Base-by-base conservation (phyloP, 2,888 invertebrate species). In the Dynastes tityus region DNA sequence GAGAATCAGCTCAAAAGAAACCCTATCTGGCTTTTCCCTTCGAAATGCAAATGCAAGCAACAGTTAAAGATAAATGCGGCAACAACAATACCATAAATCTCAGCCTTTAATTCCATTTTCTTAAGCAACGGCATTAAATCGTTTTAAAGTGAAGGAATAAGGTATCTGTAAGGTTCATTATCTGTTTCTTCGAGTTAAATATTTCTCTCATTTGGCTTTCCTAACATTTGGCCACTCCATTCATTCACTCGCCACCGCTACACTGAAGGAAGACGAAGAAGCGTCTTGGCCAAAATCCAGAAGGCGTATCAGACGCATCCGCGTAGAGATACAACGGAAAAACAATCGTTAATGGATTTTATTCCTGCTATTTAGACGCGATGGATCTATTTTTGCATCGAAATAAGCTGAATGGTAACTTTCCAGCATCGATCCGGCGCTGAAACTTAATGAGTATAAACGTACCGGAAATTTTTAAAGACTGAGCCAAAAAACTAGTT, bases 111-210 rank as follows among this genome's bases (percentile, higher is more conserved):
- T 76, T 76, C 76, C 76, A 76, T 76, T 76, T 76, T 64, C 65
- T 64, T 65, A 64, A 49, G 75, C 64, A 75, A 75, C 49, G 53
- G 76, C 55, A 64, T 67, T 76, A 76, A 76, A 76, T 76, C 76
- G 65, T 64, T 67, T 67, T 65, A 76, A 61, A 76, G 67, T 67
- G 67, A 67, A 67, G 65, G 76, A 65, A 76, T 51, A 32, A 71
- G 71, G 71, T 71, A 71, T 71, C 71, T 71, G 71, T 58, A 76
- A 76, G 67, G 76, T 76, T 76, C 76, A 76, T 76, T 76, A 76
- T 76, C 76, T 76, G 55, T 65, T 67, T 61, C 58, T 74, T 67
- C 76, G 65, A 67, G 65, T 76, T 76, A 76, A 76, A 76, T 75
- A 75, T 75, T 63, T 53, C 70, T 70, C 70, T 32, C 51, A 27